A percentile compares a stretch with the other conserved stretches of the same genome.
Conservation (phyloP, 2,113 vertebrate genomes). For the Leuciscus idus region DNA sequence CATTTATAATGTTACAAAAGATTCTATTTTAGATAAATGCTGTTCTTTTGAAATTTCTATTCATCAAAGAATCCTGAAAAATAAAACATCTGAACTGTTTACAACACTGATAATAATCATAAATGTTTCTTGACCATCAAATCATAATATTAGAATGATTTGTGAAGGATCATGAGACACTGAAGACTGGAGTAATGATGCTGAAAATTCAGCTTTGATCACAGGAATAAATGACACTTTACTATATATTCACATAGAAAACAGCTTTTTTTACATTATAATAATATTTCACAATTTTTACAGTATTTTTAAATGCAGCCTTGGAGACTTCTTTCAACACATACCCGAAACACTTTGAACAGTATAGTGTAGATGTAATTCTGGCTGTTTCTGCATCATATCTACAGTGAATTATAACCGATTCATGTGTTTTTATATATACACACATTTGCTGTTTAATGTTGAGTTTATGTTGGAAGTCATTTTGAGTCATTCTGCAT, state of each 20-base stretch:
- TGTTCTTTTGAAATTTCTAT: neutral
- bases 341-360: neutral
- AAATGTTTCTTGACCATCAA: too few species aligned
- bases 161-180: too few species aligned
- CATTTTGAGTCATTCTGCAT: neutral
- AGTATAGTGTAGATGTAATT: neutral
- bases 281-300: neutral
- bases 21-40: neutral
- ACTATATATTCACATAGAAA: neutral
- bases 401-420: neutral
- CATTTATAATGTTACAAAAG: neutral
- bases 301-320: too few species aligned
- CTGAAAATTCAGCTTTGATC: too few species aligned
- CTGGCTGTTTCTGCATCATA: neutral
- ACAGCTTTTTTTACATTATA: neutral
- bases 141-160: too few species aligned
- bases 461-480: neutral
- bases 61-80: neutral
- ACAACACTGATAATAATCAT: neutral
- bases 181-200: too few species aligned
- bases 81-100: neutral
- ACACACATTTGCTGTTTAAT: neutral
- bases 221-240: too few species aligned
- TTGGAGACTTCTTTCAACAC: too few species aligned
- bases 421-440: neutral